Percentiles rank a stretch among this genome's conserved stretches.
phyloP scores from a whole-genome alignment of 2,797 vertebrate genomes.

The Emys orbicularis region DNA sequence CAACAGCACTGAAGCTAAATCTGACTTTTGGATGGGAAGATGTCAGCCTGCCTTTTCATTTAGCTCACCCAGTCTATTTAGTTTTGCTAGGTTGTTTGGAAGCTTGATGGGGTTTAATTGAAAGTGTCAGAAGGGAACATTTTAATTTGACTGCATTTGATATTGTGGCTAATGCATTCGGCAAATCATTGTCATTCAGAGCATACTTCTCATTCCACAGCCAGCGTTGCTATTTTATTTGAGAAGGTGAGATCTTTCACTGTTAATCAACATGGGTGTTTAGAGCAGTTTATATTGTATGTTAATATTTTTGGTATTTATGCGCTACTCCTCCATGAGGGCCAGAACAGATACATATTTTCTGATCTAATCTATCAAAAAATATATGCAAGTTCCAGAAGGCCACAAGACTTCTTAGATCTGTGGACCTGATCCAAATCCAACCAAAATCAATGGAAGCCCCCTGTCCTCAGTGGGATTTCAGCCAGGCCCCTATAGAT shows the following conservation, averaged over 20 bases:
- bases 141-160: constrained; percentile 75
- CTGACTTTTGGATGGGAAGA: constrained; percentile 64
- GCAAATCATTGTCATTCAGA: constrained; percentile 64
- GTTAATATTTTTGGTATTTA: constrained; percentile 31
- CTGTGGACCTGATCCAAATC: fast-evolving
- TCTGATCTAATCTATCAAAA: not conserved
- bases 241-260: constrained; percentile 59
- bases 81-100: constrained; percentile 67
- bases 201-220: constrained; percentile 38
- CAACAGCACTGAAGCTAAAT: constrained; percentile 52
- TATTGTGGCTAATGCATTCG: constrained; percentile 55
- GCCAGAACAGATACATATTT: not conserved
- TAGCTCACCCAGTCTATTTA: constrained; percentile 63
- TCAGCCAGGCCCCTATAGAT: not conserved
- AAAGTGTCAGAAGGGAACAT: constrained; percentile 74
- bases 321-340: not conserved
- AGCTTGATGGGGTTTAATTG: constrained; percentile 74
- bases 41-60: constrained; percentile 62
- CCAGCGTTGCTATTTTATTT: constrained; percentile 55
- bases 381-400: not conserved
- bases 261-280: constrained; percentile 51
- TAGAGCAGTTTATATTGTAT: not conserved
- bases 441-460: not conserved
- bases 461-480: not conserved
- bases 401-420: not conserved